Conservation (phyloP, 2,113 vertebrate genomes). For the Sebastes fasciatus region DNA sequence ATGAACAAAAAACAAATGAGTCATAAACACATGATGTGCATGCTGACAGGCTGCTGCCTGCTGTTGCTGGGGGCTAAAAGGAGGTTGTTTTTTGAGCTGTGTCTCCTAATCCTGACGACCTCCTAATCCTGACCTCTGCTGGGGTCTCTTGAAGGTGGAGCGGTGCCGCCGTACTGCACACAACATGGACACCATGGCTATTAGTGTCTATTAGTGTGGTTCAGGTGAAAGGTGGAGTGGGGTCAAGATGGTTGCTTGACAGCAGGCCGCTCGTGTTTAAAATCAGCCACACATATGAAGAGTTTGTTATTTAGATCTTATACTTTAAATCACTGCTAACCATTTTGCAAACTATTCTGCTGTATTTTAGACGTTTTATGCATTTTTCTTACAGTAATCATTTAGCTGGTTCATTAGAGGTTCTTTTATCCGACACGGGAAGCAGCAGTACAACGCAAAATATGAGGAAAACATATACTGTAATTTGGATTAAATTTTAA, state of each 20-base stretch:
- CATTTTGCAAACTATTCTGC: not conserved
- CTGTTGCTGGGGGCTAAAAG: slow-evolving; percentile 40
- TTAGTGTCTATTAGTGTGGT: not conserved
- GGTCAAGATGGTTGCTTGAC: not conserved
- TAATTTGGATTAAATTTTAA: not conserved
- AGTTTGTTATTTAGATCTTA: not conserved
- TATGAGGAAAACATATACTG: not conserved
- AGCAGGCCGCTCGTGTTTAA: not conserved
- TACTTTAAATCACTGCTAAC: not conserved
- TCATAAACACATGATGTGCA: slow-evolving; percentile 59
- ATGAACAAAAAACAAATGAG: slow-evolving; percentile 70
- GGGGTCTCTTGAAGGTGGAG: not conserved
- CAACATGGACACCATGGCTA: not conserved
- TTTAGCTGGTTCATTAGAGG: not conserved
- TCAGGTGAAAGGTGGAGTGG: not conserved
- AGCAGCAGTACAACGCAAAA: not conserved
- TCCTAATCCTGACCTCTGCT: slow-evolving; percentile 43
- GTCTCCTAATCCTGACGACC: slow-evolving; percentile 36
- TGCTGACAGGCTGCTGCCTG: slow-evolving; percentile 31
- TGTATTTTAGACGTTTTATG: not conserved
- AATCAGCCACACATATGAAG: not conserved
- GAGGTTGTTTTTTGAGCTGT: slow-evolving; percentile 26
- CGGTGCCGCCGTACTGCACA: not conserved
- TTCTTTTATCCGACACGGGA: not conserved
- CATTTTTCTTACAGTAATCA: not conserved